Conservation (phyloP, 2,888 invertebrate genomes). For the Lagria hirta region DNA sequence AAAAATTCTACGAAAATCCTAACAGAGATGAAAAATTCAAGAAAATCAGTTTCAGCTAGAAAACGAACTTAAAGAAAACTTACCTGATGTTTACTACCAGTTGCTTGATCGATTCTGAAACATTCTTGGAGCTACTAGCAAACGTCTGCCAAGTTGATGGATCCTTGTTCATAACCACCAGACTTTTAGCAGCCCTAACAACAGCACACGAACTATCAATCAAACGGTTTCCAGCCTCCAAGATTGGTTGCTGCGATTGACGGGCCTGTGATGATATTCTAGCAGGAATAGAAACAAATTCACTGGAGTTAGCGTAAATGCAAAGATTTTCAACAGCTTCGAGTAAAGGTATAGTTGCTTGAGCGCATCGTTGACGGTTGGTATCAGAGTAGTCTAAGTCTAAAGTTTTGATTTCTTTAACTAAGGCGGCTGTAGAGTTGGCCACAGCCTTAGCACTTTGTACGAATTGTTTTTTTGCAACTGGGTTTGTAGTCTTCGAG, state of each 20-base stretch:
- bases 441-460: constrained; percentile 98
- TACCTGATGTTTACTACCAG: constrained; percentile 88
- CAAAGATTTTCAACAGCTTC: constrained; percentile 91
- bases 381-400: constrained; percentile 82
- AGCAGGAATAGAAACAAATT: constrained; percentile 91
- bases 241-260: constrained; percentile 83
- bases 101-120: constrained; percentile 94
- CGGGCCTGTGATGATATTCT: constrained; percentile 84
- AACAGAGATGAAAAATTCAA: too few species aligned
- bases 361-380: constrained; percentile 71
- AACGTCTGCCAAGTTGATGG: constrained; percentile 93
- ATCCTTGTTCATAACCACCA: constrained; percentile 88
- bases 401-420: constrained; percentile 89
- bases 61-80: constrained; percentile 30
- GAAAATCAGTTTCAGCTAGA: not conserved
- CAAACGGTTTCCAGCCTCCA: constrained; percentile 74
- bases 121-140: constrained; percentile 90
- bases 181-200: constrained; percentile 85
- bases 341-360: constrained; percentile 78
- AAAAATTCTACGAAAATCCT: too few species aligned
- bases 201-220: constrained; percentile 87
- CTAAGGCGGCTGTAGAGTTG: constrained; percentile 89
- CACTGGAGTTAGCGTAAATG: constrained; percentile 90
- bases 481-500: constrained; percentile 84
- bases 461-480: constrained; percentile 94